Conservation (phyloP, 1,140 invertebrate species). For the Cotesia typhae region DNA sequence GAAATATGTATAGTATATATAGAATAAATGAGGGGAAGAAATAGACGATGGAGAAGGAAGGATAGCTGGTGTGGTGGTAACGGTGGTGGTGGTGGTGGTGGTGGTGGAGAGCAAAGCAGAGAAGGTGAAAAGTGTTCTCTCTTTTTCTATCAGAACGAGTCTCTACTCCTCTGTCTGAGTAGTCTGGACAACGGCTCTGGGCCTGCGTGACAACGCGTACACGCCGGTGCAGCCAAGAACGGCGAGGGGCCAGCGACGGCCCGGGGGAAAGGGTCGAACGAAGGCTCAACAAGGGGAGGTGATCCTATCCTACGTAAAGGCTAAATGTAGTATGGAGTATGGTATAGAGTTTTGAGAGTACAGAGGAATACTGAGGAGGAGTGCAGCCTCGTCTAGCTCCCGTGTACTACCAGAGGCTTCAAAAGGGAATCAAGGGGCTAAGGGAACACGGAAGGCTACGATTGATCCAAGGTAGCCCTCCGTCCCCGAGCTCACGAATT, state of each 20-base stretch:
- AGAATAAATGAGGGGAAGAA: slow-evolving; percentile 34
- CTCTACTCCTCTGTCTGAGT: slow-evolving; percentile 38
- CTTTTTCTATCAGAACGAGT: slow-evolving; percentile 4
- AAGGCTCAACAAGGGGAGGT: slow-evolving; percentile 38
- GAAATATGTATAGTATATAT: slow-evolving; percentile 8
- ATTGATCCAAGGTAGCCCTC: slow-evolving; percentile 61
- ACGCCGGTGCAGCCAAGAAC: slow-evolving; percentile 43
- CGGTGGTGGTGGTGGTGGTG: background rate
- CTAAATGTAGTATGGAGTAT: slow-evolving; percentile 12
- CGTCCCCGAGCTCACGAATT: slow-evolving; percentile 55
- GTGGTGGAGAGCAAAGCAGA: background rate
- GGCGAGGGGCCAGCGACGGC: slow-evolving; percentile 8
- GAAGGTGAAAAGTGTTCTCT: slow-evolving; percentile 30
- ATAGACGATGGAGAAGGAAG: background rate
- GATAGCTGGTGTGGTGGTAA: background rate
- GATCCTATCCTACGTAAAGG: slow-evolving; percentile 32
- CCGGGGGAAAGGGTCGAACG: slow-evolving; percentile 21
- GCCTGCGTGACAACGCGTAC: slow-evolving; percentile 63
- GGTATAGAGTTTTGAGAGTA: background rate
- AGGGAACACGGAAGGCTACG: slow-evolving; percentile 59
- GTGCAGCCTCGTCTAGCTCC: slow-evolving; percentile 37
- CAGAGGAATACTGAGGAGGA: slow-evolving; percentile 19
- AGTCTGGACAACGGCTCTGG: slow-evolving; percentile 58
- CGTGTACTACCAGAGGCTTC: slow-evolving; percentile 35
- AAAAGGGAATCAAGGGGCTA: slow-evolving; percentile 37